phyloP scores from a whole-genome alignment of 1,140 invertebrate genomes.

The Tenebrio molitor region DNA sequence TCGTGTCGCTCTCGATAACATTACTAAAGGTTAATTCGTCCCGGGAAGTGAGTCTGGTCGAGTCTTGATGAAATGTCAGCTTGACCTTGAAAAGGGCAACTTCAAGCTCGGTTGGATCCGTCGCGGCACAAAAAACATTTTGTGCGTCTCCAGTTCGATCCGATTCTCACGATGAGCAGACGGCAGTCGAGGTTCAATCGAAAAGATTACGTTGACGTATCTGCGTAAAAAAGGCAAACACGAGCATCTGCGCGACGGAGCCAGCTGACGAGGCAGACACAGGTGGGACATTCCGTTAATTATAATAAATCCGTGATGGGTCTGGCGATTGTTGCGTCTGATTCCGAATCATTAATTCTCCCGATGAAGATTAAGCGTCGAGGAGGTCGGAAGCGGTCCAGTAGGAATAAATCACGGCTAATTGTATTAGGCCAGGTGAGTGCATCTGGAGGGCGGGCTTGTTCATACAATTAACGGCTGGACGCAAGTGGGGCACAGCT shows the following conservation, averaged over 20 bases:
- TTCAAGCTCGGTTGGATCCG: constrained; percentile 20
- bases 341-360: constrained; percentile 6
- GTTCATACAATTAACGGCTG: background rate
- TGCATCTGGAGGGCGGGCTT: background rate
- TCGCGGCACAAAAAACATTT: background rate
- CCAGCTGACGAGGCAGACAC: constrained; percentile 16
- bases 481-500: too few relatives aligned
- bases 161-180: background rate
- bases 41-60: background rate
- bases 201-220: background rate
- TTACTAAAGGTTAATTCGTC: background rate
- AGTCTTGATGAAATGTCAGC: constrained; percentile 3
- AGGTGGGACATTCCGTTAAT: constrained; percentile 17
- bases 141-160: background rate
- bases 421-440: constrained; percentile 26
- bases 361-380: background rate
- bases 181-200: background rate
- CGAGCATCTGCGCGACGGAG: constrained; percentile 1
- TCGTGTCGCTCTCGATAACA: background rate
- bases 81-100: constrained; percentile 9
- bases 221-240: constrained; percentile 3
- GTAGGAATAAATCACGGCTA: constrained; percentile 22
- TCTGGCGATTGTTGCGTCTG: background rate
- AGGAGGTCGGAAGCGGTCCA: constrained; percentile 14
- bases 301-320: constrained; percentile 12